Evolutionary conservation across 1,140 invertebrate genomes (phyloP).

Genomic region (Cotesia chilonis): DNA sequence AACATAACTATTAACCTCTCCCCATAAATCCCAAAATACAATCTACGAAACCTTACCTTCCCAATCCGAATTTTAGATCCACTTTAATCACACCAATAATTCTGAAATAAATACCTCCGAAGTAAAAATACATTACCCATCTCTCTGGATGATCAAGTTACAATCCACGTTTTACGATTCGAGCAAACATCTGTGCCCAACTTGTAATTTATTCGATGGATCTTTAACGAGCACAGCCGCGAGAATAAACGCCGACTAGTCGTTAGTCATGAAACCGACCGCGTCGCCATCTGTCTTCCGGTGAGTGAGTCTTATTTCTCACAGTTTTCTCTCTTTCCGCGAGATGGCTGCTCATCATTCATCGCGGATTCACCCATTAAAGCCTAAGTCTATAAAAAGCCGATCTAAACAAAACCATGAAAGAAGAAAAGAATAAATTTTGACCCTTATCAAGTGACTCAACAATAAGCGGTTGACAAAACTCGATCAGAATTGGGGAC

Average conservation of each 20-base stretch:
- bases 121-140: background rate
- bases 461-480: background rate
- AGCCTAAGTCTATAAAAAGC: too few species aligned
- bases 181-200: background rate
- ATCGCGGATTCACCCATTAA: background rate
- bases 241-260: background rate
- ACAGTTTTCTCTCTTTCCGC: background rate
- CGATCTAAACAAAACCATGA: too few species aligned
- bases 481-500: background rate
- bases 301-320: too few species aligned
- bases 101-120: background rate
- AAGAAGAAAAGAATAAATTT: background rate
- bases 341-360: background rate
- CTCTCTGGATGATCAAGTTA: constrained; percentile 1
- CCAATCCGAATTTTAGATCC: too few species aligned
- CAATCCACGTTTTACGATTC: background rate
- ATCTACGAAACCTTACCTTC: too few species aligned
- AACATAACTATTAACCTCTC: too few species aligned
- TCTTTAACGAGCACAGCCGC: constrained; percentile 20
- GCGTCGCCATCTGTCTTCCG: background rate
- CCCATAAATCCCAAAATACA: too few species aligned
- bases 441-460: background rate
- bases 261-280: constrained; percentile 3
- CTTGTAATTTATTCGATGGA: constrained; percentile 19
- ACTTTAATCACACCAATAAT: too few species aligned